Evolutionary conservation across 2,888 invertebrate genomes (phyloP).

Genomic region (Hydriomena furcata): DNA sequence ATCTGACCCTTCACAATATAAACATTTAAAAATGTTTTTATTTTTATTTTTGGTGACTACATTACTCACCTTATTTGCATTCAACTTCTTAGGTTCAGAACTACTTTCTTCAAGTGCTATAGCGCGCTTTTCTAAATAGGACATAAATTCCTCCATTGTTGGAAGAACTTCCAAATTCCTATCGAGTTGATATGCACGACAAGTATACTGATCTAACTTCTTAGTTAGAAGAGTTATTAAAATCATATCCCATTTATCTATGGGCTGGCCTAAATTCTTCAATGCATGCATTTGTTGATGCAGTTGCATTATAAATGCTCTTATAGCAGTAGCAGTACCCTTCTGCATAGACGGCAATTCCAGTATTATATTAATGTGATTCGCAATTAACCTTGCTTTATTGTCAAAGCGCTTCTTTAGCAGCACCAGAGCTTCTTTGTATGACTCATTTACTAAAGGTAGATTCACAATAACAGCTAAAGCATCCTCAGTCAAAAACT

Average conservation of each 20-base stretch:
- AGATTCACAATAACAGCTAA: not conserved
- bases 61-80: slow-evolving; percentile 12
- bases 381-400: slow-evolving; percentile 1
- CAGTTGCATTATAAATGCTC: slow-evolving; percentile 25
- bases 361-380: not conserved
- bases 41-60: slow-evolving; percentile 5
- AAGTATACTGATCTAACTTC: slow-evolving; percentile 1
- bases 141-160: slow-evolving; percentile 20
- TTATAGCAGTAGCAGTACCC: slow-evolving; percentile 29
- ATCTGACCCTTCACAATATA: not conserved
- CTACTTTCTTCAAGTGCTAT: slow-evolving; percentile 25
- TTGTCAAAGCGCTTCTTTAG: slow-evolving; percentile 3
- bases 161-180: slow-evolving; percentile 18
- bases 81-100: slow-evolving; percentile 1
- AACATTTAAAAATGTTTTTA: not conserved
- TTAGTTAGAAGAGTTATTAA: slow-evolving; percentile 1
- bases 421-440: not conserved
- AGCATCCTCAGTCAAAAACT: slow-evolving; percentile 1
- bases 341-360: slow-evolving; percentile 18
- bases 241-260: slow-evolving; percentile 8
- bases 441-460: not conserved
- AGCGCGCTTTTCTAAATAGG: slow-evolving; percentile 25
- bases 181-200: slow-evolving; percentile 14
- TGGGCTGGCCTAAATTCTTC: slow-evolving; percentile 15
- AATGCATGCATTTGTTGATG: slow-evolving; percentile 26